A percentile compares a stretch with the other conserved stretches of the same genome.
phyloP scores from a whole-genome alignment of 2,888 invertebrate species.

The Drosophila nr. perissopoda region DNA sequence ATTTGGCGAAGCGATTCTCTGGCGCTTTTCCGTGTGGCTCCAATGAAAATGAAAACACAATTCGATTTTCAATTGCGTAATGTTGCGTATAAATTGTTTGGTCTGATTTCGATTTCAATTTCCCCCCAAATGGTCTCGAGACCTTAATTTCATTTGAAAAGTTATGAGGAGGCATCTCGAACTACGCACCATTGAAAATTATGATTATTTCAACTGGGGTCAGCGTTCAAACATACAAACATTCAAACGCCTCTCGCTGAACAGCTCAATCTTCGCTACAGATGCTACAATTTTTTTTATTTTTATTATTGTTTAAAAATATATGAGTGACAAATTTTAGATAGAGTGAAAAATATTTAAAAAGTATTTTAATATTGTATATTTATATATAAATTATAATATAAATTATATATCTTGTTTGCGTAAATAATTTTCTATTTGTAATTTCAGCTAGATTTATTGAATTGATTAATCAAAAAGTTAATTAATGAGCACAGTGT shows the following conservation, averaged over 20 bases:
- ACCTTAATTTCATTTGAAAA: slow-evolving; percentile 63
- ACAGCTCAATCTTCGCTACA: slow-evolving; percentile 1
- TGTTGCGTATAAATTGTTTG: slow-evolving; percentile 74
- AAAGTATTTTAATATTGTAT: background rate
- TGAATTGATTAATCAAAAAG: background rate
- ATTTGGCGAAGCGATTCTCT: slow-evolving; percentile 53
- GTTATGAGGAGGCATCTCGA: slow-evolving; percentile 44
- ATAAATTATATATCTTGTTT: no score
- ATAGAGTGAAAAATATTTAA: background rate
- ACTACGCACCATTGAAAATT: slow-evolving; percentile 28
- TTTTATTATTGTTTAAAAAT: background rate
- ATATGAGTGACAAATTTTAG: background rate
- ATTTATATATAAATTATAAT: no score
- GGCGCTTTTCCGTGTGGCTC: slow-evolving; percentile 28
- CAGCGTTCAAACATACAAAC: background rate
- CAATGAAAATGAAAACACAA: slow-evolving; percentile 60
- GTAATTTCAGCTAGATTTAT: background rate
- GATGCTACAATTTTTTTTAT: background rate
- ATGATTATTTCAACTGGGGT: slow-evolving; percentile 14
- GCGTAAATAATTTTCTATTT: background rate
- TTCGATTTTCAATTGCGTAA: slow-evolving; percentile 78
- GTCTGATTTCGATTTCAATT: slow-evolving; percentile 30
- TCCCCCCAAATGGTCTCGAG: slow-evolving; percentile 9
- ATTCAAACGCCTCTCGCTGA: background rate
- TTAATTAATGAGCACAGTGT: background rate